Evolutionary conservation across 2,113 vertebrate genomes (phyloP).

Genomic region (Oncorhynchus kisutch): DNA sequence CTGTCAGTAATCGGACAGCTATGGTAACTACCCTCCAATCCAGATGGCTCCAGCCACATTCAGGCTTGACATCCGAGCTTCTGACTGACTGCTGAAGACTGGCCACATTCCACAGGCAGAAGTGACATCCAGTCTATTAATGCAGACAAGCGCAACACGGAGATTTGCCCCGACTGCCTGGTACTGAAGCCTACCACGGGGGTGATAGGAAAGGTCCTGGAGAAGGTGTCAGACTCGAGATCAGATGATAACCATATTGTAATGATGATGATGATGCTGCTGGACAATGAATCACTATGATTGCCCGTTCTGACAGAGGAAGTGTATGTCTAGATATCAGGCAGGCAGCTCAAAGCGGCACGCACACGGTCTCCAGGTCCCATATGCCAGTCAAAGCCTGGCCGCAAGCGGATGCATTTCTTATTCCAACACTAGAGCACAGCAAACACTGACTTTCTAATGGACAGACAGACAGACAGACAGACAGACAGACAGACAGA

Average conservation of each 20-base stretch:
- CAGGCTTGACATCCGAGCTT: constrained; percentile 90
- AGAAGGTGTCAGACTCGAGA: constrained; percentile 95
- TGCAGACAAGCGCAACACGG: constrained; percentile 99
- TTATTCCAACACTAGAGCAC: constrained; percentile 69
- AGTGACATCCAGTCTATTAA: constrained; percentile 99
- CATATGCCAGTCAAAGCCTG: constrained; percentile 77
- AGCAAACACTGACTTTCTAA: constrained; percentile 73
- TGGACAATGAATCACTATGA: constrained; percentile 97
- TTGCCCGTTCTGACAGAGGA: constrained; percentile 82
- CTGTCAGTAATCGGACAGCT: constrained; percentile 99
- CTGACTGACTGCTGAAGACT: constrained; percentile 99
- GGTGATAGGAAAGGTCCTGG: constrained; percentile 98
- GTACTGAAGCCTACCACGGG: constrained; percentile 92
- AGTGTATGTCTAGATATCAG: constrained; percentile 77
- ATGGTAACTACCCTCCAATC: constrained; percentile 99
- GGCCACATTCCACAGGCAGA: constrained; percentile 94
- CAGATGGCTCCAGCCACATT: constrained; percentile 96
- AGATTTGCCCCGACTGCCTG: constrained; percentile 97
- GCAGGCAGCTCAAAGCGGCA: constrained; percentile 74
- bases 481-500: constrained; percentile 31
- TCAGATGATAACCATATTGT: constrained; percentile 99
- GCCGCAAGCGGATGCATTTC: constrained; percentile 70
- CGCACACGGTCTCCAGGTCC: constrained; percentile 72
- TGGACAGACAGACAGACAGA: constrained; percentile 46
- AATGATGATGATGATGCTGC: constrained; percentile 97